Conservation (phyloP, 2,888 invertebrate species). For the Cataglyphis rosenhaueri region DNA sequence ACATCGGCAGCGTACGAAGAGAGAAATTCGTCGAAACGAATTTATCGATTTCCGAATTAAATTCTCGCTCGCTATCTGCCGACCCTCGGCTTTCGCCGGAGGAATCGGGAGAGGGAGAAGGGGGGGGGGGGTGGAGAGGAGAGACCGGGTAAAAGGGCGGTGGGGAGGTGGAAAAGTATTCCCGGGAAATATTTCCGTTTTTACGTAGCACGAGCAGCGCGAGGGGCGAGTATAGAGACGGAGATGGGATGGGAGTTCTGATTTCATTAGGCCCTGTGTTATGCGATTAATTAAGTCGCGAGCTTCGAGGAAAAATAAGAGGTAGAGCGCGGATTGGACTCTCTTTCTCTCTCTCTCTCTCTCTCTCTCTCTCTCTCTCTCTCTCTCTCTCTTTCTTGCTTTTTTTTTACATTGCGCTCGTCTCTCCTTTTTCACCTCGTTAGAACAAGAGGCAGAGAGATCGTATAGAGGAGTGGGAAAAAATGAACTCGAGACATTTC, state of each 20-base stretch:
- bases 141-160: slow-evolving; percentile 27
- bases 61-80: slow-evolving; percentile 61
- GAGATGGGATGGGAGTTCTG: slow-evolving; percentile 82
- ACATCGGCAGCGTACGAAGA: slow-evolving; percentile 28
- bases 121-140: not conserved
- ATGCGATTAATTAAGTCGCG: slow-evolving; percentile 86
- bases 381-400: slow-evolving; percentile 47
- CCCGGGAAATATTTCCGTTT: slow-evolving; percentile 83
- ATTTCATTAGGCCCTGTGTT: slow-evolving; percentile 86
- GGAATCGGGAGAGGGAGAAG: not conserved
- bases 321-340: slow-evolving; percentile 74
- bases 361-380: slow-evolving; percentile 52
- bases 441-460: slow-evolving; percentile 23
- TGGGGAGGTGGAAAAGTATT: slow-evolving; percentile 80
- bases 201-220: slow-evolving; percentile 73
- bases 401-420: slow-evolving; percentile 36
- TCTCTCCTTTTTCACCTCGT: slow-evolving; percentile 1
- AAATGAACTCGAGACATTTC: slow-evolving; percentile 82
- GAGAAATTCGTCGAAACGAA: slow-evolving; percentile 57
- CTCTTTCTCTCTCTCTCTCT: slow-evolving; percentile 54
- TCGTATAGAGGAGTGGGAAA: slow-evolving; percentile 55
- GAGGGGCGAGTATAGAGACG: slow-evolving; percentile 70
- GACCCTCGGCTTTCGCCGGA: slow-evolving; percentile 48
- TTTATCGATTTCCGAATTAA: slow-evolving; percentile 71
- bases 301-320: slow-evolving; percentile 82